These are phyloP conservation scores for Sebastes miniatus DNA, from an alignment of 2,797 vertebrate species.

Conservation along the genomic window DNA sequence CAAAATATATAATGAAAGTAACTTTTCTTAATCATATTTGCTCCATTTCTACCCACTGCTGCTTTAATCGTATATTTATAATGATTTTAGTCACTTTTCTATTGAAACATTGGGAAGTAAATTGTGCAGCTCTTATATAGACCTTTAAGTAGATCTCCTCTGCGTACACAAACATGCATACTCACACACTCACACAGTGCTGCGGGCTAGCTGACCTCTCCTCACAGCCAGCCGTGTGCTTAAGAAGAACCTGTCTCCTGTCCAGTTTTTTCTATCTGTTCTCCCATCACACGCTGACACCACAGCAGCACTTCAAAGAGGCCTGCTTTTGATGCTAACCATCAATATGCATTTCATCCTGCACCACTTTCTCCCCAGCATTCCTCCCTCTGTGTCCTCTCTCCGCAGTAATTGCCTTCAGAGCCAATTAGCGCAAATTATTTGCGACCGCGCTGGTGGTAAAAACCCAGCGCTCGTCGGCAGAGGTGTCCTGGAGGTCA, in stretches of 20 bases:
- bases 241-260: conserved; percentile 66
- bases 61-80: rapidly evolving
- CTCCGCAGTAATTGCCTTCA: conserved; percentile 75
- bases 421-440: conserved; percentile 78
- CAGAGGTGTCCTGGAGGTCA: conserved; percentile 65
- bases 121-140: neutral
- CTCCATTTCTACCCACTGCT: no score
- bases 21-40: no score
- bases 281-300: conserved; percentile 69
- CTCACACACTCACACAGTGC: neutral
- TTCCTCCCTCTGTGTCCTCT: conserved; percentile 67
- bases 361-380: conserved; percentile 59
- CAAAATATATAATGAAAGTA: no score
- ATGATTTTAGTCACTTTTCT: neutral
- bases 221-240: conserved; percentile 44
- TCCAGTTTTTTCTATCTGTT: conserved; percentile 61
- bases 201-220: conserved; percentile 49
- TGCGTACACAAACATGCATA: neutral
- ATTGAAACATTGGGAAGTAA: neutral
- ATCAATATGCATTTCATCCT: conserved; percentile 79
- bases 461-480: conserved; percentile 45
- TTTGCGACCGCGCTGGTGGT: conserved; percentile 63
- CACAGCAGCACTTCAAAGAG: conserved; percentile 70
- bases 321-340: conserved; percentile 72
- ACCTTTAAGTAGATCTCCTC: neutral